These are phyloP conservation scores for Nyleta sp. DNA, from an alignment of 2,888 invertebrate genomes.

Conservation along the genomic window DNA sequence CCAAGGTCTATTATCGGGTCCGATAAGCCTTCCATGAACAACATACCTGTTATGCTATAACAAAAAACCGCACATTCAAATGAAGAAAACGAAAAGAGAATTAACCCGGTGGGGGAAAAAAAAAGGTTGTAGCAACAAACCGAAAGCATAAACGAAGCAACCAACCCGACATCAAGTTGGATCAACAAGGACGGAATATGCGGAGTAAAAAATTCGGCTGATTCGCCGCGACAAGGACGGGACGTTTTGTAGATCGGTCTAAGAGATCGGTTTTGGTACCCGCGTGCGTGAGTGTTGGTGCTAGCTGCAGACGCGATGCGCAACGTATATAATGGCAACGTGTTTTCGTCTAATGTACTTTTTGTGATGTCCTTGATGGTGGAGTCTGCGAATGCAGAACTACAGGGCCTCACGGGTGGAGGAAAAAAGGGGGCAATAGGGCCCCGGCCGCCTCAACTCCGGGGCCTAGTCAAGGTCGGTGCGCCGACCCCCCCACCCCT, in stretches of 20 bases:
- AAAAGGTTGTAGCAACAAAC: background rate
- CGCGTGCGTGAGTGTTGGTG: conserved; percentile 54
- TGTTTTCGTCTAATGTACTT: conserved; percentile 83
- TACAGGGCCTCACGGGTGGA: conserved; percentile 73
- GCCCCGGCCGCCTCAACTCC: conserved; percentile 77
- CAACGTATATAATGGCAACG: conserved; percentile 80
- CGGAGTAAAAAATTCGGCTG: conserved; percentile 22
- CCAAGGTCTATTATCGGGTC: too few relatives aligned
- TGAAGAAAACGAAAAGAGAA: too few relatives aligned
- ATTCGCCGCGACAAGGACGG: conserved; percentile 40
- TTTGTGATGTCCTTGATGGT: conserved; percentile 82
- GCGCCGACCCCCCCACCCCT: conserved; percentile 68
- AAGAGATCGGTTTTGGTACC: conserved; percentile 55
- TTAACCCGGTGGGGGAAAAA: too few relatives aligned
- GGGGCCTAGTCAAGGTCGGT: conserved; percentile 81
- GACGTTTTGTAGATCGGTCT: conserved; percentile 49
- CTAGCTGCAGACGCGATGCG: conserved; percentile 68
- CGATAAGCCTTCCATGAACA: too few relatives aligned
- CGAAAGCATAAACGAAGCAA: background rate
- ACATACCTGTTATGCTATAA: too few relatives aligned
- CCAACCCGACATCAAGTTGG: background rate
- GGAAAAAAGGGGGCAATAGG: conserved; percentile 69
- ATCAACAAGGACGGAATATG: conserved; percentile 23
- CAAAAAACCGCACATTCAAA: too few relatives aligned
- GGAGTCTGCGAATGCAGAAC: conserved; percentile 83